Conservation (phyloP, 2,113 vertebrate genomes). For the Eudyptes chrysolophus region DNA sequence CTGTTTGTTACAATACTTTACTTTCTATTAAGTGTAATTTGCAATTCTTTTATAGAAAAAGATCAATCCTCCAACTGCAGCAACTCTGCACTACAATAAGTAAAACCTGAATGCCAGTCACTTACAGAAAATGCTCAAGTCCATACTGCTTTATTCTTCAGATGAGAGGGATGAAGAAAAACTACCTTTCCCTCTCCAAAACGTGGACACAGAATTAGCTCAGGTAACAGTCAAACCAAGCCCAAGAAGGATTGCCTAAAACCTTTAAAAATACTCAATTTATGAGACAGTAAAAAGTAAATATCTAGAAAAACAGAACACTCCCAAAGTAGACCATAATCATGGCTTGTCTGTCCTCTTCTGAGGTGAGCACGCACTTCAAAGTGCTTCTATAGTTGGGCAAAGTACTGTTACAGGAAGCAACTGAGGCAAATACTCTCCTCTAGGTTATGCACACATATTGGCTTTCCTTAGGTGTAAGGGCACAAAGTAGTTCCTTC, state of each 20-base stretch:
- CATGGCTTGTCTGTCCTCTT: neutral
- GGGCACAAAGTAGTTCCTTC: neutral
- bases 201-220: neutral
- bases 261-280: neutral
- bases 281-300: neutral
- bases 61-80: neutral
- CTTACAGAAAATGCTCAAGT: neutral
- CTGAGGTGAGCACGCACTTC: neutral
- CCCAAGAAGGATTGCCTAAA: neutral
- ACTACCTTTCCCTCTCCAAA: neutral
- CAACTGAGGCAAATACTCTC: neutral
- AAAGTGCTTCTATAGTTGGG: neutral
- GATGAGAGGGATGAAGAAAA: neutral
- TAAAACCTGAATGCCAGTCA: neutral
- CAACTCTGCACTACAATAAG: neutral
- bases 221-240: neutral
- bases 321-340: neutral
- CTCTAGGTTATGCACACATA: neutral
- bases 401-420: neutral
- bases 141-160: neutral
- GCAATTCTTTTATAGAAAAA: neutral
- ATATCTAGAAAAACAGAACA: neutral
- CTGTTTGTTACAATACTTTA: neutral
- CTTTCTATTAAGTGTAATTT: neutral
- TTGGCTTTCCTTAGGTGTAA: neutral